phyloP scores from a whole-genome alignment of 2,888 invertebrate genomes.

The Gasteruption jaculator region DNA sequence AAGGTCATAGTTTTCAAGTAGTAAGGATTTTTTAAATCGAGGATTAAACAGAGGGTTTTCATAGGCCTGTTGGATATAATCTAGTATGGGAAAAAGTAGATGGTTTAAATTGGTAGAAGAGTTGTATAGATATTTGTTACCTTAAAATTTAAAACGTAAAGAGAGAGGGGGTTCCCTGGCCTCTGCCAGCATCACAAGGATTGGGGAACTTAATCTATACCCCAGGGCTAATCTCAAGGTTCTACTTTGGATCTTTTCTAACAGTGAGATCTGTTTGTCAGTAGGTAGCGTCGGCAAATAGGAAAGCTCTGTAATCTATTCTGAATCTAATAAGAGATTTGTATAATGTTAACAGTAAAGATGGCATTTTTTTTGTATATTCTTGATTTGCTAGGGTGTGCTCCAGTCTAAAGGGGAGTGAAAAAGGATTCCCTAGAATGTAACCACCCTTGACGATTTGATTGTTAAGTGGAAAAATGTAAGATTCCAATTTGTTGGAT shows the following conservation, averaged over 20 bases:
- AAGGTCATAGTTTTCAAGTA: too few relatives aligned
- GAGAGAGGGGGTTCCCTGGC: conserved; percentile 15
- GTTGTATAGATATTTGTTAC: too few relatives aligned
- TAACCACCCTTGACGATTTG: conserved; percentile 1
- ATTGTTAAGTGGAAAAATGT: too few relatives aligned
- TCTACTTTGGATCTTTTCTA: conserved; percentile 20
- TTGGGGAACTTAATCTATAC: conserved; percentile 9
- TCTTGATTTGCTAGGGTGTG: conserved; percentile 11
- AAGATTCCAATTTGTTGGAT: too few relatives aligned
- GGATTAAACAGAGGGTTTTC: too few relatives aligned
- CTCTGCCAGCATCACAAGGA: conserved; percentile 9
- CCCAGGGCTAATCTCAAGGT: conserved; percentile 14
- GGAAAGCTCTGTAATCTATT: conserved; percentile 20
- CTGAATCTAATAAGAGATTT: conserved; percentile 19
- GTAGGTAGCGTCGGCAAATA: conserved; percentile 13
- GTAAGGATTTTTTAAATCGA: too few relatives aligned
- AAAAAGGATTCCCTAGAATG: conserved; percentile 1
- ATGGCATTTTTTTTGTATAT: conserved; percentile 8
- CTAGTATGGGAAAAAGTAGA: too few relatives aligned
- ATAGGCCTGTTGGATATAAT: too few relatives aligned
- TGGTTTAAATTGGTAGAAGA: too few relatives aligned
- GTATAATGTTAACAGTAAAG: conserved; percentile 13
- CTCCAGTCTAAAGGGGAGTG: conserved; percentile 10
- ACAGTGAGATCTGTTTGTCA: neutral
- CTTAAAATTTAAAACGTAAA: too few relatives aligned